phyloP scores from a whole-genome alignment of 2,888 invertebrate species.

The Ernsta delagoae region DNA sequence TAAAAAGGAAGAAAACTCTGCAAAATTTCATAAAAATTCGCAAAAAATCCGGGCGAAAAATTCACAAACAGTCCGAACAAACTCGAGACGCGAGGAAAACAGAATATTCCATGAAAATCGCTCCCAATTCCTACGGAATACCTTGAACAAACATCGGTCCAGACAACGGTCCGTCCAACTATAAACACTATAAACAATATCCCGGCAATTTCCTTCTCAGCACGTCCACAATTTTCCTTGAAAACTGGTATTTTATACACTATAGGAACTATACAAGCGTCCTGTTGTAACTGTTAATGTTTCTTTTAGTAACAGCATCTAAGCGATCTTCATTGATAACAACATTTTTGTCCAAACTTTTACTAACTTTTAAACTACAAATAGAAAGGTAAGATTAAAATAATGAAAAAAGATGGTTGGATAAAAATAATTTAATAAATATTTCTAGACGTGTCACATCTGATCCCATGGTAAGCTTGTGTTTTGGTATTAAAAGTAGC shows the following conservation, averaged over 20 bases:
- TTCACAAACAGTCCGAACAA: not conserved
- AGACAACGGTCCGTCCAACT: not conserved
- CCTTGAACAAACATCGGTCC: not conserved
- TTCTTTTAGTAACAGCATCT: no score
- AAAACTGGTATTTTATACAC: not conserved
- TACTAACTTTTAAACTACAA: no score
- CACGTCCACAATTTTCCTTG: not conserved
- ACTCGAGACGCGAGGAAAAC: not conserved
- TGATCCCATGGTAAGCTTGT: no score
- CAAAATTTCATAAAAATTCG: not conserved
- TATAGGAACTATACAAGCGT: not conserved
- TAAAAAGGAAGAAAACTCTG: not conserved
- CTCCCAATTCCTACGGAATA: not conserved
- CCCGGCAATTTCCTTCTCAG: slow-evolving; percentile 1
- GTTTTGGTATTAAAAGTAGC: no score
- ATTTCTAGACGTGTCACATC: no score
- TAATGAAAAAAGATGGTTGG: no score
- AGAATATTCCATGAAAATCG: slow-evolving; percentile 1
- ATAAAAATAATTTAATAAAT: no score
- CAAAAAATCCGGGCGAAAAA: not conserved
- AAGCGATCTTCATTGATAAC: no score
- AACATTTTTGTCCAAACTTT: no score
- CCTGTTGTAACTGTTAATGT: no score
- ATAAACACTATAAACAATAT: slow-evolving; percentile 7
- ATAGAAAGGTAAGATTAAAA: no score